These are phyloP conservation scores for Calyptommatus sinebrachiatus DNA, from an alignment of 2,113 vertebrate species.

Conservation along the genomic window DNA sequence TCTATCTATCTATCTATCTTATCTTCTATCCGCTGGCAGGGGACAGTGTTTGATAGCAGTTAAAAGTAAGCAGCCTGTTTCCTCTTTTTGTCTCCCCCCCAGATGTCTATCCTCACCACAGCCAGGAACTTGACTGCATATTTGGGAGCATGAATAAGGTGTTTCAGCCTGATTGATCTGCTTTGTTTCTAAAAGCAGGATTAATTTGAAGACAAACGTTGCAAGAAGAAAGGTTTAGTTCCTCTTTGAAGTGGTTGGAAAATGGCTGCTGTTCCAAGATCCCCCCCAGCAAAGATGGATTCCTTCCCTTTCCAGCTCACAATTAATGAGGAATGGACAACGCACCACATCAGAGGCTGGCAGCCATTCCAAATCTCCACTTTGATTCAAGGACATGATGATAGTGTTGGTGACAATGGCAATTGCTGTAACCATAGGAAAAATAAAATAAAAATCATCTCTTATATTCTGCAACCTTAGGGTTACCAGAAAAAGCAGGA, in stretches of 20 bases:
- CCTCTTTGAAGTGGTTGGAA: conserved; percentile 35
- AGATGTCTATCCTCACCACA: background rate
- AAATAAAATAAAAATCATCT: background rate
- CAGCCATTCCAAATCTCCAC: background rate
- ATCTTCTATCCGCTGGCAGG: too few species aligned
- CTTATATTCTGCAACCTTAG: background rate
- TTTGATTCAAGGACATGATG: background rate
- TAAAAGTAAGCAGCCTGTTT: background rate
- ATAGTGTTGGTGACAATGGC: background rate
- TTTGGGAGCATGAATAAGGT: background rate
- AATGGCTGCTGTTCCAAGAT: conserved; percentile 10
- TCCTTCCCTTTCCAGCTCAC: too few species aligned
- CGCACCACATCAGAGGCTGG: background rate
- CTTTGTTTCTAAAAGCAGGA: background rate
- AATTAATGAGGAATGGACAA: background rate
- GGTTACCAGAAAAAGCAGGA: too few species aligned
- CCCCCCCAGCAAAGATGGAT: background rate
- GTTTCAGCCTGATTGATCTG: background rate
- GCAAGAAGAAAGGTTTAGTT: background rate
- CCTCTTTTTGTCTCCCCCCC: background rate
- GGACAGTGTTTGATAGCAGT: background rate
- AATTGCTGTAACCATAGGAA: too few species aligned
- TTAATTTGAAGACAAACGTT: background rate
- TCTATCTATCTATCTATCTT: too few species aligned
- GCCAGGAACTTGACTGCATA: too few species aligned